Percentiles rank a stretch among this genome's conserved stretches.
Conservation (phyloP, 2,797 vertebrate species). For the Pseudopleuronectes americanus region DNA sequence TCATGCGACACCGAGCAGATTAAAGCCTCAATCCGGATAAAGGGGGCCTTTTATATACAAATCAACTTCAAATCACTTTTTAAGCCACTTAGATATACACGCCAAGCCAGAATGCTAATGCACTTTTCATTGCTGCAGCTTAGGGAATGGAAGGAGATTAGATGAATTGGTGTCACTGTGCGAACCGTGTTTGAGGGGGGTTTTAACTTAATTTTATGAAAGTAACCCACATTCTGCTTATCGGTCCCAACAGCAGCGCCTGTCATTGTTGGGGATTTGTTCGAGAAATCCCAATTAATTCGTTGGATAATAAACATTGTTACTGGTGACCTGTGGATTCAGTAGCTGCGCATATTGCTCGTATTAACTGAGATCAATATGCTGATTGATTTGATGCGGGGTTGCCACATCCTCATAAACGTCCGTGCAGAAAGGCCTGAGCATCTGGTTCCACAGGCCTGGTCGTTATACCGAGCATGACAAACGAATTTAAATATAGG, state of each 20-base stretch:
- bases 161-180: conserved; percentile 86
- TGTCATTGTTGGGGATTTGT: conserved; percentile 8
- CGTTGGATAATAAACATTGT: neutral
- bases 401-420: conserved; percentile 1
- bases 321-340: conserved; percentile 27
- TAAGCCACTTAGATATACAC: conserved; percentile 92
- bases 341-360: neutral
- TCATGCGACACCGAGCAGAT: conserved; percentile 91
- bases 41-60: conserved; percentile 92
- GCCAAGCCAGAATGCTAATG: conserved; percentile 89
- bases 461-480: no score
- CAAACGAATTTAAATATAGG: no score
- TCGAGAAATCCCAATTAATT: neutral
- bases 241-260: conserved; percentile 21
- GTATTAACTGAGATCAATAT: conserved; percentile 24
- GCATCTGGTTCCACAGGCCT: conserved; percentile 3
- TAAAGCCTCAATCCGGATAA: conserved; percentile 90
- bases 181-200: conserved; percentile 77
- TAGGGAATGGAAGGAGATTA: conserved; percentile 87
- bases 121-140: conserved; percentile 88
- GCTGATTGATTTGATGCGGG: conserved; percentile 16
- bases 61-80: conserved; percentile 94
- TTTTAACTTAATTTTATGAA: conserved; percentile 86
- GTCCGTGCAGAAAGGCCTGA: conserved; percentile 5
- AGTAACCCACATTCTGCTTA: conserved; percentile 59